Conservation (phyloP, 2,113 vertebrate genomes). For the Coreoperca whiteheadi region DNA sequence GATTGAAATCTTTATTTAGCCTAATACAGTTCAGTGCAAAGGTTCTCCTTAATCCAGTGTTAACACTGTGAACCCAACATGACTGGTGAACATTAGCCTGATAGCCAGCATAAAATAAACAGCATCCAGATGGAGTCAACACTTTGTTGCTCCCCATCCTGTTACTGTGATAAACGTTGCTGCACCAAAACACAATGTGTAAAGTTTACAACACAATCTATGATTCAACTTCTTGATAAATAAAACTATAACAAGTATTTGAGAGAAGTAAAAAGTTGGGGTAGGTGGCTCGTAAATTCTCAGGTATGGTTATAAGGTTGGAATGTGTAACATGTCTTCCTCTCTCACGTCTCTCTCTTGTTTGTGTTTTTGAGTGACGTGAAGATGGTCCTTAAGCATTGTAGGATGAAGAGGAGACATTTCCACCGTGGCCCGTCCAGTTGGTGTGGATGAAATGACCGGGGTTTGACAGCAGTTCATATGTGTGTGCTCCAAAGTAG, state of each 20-base stretch:
- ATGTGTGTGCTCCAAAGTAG: slow-evolving; percentile 98
- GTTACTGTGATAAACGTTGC: slow-evolving; percentile 8
- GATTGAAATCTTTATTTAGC: slow-evolving; percentile 87
- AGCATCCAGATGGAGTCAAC: slow-evolving; percentile 12
- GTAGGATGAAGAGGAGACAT: slow-evolving; percentile 93
- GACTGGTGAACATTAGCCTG: slow-evolving; percentile 44
- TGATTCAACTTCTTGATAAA: slow-evolving; percentile 66
- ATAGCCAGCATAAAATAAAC: slow-evolving; percentile 5
- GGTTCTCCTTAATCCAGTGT: slow-evolving; percentile 80
- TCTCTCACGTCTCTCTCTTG: neutral
- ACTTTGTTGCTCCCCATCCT: neutral
- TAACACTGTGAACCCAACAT: slow-evolving; percentile 63
- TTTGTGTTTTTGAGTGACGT: neutral
- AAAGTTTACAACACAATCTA: slow-evolving; percentile 39
- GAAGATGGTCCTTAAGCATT: slow-evolving; percentile 84
- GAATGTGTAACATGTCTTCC: slow-evolving; percentile 64
- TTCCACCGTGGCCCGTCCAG: slow-evolving; percentile 96
- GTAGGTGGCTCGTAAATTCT: slow-evolving; percentile 33
- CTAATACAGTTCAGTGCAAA: slow-evolving; percentile 78
- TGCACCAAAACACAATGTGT: slow-evolving; percentile 32
- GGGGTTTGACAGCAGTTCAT: slow-evolving; percentile 90
- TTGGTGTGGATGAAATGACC: slow-evolving; percentile 94
- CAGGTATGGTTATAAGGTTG: slow-evolving; percentile 25
- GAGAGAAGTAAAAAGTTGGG: slow-evolving; percentile 30
- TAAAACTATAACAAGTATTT: slow-evolving; percentile 56